Evolutionary conservation across 2,113 vertebrate species (phyloP), one percentile per base, ranked within the genome.

Genomic region (Suncus etruscus): DNA sequence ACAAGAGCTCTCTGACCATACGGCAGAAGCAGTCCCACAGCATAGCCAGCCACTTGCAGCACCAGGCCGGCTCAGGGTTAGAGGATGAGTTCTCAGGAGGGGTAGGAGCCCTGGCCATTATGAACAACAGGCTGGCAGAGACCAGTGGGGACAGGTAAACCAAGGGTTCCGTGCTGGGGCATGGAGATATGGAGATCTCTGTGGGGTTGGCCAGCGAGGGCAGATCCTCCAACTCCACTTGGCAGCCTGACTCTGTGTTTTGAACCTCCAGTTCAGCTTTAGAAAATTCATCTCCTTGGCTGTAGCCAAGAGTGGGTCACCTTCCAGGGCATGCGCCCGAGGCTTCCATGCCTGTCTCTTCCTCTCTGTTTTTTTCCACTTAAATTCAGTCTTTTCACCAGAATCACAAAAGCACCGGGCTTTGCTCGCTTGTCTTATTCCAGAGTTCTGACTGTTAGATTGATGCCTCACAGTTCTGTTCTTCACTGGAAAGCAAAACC

Each of bases 111-210:
- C 97, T 99, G 16, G 99, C 98, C 45, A 98, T 99, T 94, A 99
- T 99, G 99, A 99, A 99, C 97, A 99, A 99, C 95, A 98, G 99
- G 27, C 96, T 99, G 94, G 99, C 98, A 65, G 99, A 99, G 97
- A 99, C 99, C 10, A 99, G 99, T 2, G 98, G 98, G 95, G 98
- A 99, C 97, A 98, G 99, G 97, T 99, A 97, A 97, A 97, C 66
- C 16, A 4, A 27, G 65, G 58, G 16, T 25, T 9, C 27, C 90
- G 63, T 0, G 2, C 69, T 24, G 65, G 65, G 48, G 68, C 29
- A 5, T 2, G 27, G 74, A 87, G 78, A 78, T 3, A 7, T 29
- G 31, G 31, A 74, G 89, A 76, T 80, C 5, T 39, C 39, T 39
- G 70, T 39, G 70, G 47, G 39, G 70, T 1, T 32, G 47, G 80